Evolutionary conservation across 2,888 invertebrate genomes (phyloP), one percentile per base, ranked within the genome.

Genomic region (Itoplectis maculator): DNA sequence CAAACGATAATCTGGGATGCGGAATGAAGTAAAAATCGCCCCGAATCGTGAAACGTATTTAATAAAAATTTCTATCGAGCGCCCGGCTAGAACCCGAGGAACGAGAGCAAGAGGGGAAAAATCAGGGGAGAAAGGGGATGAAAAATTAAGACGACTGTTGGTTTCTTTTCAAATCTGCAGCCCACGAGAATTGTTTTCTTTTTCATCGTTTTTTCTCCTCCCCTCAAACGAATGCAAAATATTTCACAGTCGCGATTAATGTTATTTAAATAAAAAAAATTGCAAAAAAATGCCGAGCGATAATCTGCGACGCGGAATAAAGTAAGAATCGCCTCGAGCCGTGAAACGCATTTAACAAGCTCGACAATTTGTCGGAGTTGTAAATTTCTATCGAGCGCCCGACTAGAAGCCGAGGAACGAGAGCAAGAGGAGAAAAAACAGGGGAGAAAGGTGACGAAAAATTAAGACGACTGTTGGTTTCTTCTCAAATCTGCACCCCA

Each of bases 121-220:
- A n/a, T n/a, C n/a, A n/a, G n/a, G n/a, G n/a, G n/a, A n/a, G n/a
- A n/a, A n/a, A n/a, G n/a, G n/a, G n/a, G n/a, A n/a, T n/a, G 82
- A 82, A 84, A 84, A 84, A 84, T 74, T 75, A 82, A 82, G 82
- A 84, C 82, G 79, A 82, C 84, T 82, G 84, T 84, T 84, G 49
- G 47, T 23, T 51, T 54, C 37, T 68, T 13, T 35, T 69, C 56
- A 61, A 77, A 77, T 61, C 59, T 45, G 37, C 18, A 2, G 5
- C 8, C 13, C 23, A 63, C 15, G 11, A 40, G 15, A 49, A 29
- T 15, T 49, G 23, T 40, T n/a, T 49, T 54, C 11, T 23, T 40
- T 29, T 18, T 59, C n/a, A n/a, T 35, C 15, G n/a, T 3, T 20
- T 54, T n/a, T 42, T 13, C 8, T 42, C 7, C 42, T 42, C 8